phyloP scores from a whole-genome alignment of 2,113 vertebrate species.

The Tursiops truncatus region DNA sequence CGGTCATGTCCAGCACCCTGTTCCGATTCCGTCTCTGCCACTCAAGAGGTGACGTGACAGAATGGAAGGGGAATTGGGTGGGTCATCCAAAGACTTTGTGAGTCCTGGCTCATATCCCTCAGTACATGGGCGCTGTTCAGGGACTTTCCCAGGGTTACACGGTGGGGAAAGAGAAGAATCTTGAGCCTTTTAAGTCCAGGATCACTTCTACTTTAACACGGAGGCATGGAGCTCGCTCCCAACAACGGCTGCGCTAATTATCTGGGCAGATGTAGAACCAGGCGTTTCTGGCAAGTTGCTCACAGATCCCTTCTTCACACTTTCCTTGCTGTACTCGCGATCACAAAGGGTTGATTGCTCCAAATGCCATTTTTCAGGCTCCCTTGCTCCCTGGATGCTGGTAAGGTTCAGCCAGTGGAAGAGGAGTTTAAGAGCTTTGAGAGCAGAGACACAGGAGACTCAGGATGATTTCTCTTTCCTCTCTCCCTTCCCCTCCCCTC shows the following conservation, averaged over 20 bases:
- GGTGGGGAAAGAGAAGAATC: background rate
- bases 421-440: background rate
- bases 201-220: background rate
- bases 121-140: background rate
- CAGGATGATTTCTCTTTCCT: background rate
- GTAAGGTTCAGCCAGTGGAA: no score
- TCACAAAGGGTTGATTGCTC: background rate
- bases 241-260: fast-evolving
- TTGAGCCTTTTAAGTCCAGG: background rate
- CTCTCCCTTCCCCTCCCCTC: no score
- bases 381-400: background rate
- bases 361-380: background rate
- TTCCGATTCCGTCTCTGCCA: fast-evolving
- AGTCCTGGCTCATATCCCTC: background rate
- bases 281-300: fast-evolving
- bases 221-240: background rate
- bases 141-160: background rate
- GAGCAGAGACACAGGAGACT: background rate
- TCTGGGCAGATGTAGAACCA: background rate
- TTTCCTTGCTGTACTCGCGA: no score
- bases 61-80: background rate
- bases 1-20: fast-evolving
- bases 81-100: background rate
- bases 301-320: background rate
- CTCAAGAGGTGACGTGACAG: background rate